Base-by-base conservation (phyloP, 1,140 invertebrate species). In the Pemphigus obesinymphae region DNA sequence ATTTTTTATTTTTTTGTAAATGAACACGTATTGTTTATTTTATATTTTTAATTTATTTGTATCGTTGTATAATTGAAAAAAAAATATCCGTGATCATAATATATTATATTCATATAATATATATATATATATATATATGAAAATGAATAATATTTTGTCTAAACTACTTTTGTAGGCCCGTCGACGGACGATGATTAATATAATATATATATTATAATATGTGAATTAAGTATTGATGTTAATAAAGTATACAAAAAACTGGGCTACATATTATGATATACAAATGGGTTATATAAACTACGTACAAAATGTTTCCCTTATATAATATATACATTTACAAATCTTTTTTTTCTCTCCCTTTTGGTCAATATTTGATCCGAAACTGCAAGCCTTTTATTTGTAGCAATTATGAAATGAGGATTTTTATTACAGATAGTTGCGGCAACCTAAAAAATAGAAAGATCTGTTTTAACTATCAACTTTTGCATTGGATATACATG, bases 211-310 rank as follows among this genome's bases (percentile, higher is more conserved):
- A 61, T 61, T 31, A 50, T 50, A 13, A 72, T 73, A 48, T 73
- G 43, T 73, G 43, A 50, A 73, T 73, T 72, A 72, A 73, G 43
- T 45, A 45, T 73, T 73, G 70, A 73, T 73, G 70, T 73, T 73
- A 73, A 73, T 73, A 73, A 73, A 73, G 43, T 72, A 72, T 48
- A 17, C 48, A 7, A 48, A 43, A 73, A 73, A 73, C n/a, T n/a
- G 43, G 70, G 68, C n/a, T 26, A 45, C 68, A 70, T 13, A 45
- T 45, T n/a, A 11, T 45, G 40, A 26, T 13, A 11, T 45, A 6
- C 37, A 40, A 40, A 29, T 26, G 68, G 66, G 40, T 4, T 70
- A 7, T 17, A 70, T 1, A 66, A 66, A 66, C 40, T 3, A 45
- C 11, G 45, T 20, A 20, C 6, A 20, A 50, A 3, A 50, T 20